Evolutionary conservation across 2,888 invertebrate species (phyloP), one percentile per base, ranked within the genome.

Genomic region (Digitonthophagus gazella): DNA sequence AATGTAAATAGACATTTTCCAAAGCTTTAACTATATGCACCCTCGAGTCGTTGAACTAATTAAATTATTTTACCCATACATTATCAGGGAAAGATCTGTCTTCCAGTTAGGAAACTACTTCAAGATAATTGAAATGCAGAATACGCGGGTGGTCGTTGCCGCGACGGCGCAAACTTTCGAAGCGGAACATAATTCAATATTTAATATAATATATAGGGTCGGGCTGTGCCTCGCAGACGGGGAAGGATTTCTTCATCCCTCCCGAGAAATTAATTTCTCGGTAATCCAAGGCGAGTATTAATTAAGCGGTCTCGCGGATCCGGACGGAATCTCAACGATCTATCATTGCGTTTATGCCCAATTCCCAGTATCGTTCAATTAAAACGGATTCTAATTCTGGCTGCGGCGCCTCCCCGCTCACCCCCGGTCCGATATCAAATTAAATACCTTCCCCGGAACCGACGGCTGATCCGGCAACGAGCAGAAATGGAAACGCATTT

Each of bases 281-380:
- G 81, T 81, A 81, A 81, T 81, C 81, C 81, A 80, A 81, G 80
- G 81, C 81, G 82, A 82, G 81, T 81, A 82, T 81, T 81, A 82
- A 83, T 83, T 83, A 82, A 83, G 81, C 79, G 76, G 78, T 78
- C 76, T 74, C 75, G 76, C 72, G 73, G 74, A 76, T 76, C 76
- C 76, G 74, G 74, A 73, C 75, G 80, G 80, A 80, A 80, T 81
- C 79, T 79, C 78, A 80, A 80, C 80, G 80, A 81, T 81, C 80
- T 80, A 81, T 81, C 80, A 80, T 79, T 80, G 80, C 79, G 79
- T 79, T 80, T 78, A 77, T 78, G 78, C 79, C 79, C 79, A 77
- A 78, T 74, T 73, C 72, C 74, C 72, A 69, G 73, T 72, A 74
- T 74, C 73, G 73, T 72, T 73, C 73, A 74, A 74, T 74, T 74